Percentiles rank a stretch among this genome's conserved stretches.
Evolutionary conservation across 1,140 invertebrate species (phyloP).

Genomic region (Eurosta solidaginis): DNA sequence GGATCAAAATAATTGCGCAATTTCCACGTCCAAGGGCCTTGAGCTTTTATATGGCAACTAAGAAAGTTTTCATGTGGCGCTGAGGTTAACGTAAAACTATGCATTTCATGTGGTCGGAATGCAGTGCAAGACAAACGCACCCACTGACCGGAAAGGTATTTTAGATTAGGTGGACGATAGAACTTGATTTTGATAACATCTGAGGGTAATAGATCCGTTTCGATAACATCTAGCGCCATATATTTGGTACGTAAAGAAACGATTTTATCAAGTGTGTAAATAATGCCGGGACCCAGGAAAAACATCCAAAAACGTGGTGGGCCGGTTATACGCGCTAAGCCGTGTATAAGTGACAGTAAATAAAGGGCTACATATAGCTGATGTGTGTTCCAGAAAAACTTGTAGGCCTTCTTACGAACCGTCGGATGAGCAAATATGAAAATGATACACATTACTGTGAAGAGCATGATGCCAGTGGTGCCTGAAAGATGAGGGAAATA

Average conservation of each 20-base stretch:
- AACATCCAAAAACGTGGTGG: constrained; percentile 95
- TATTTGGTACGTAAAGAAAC: constrained; percentile 90
- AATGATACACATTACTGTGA: constrained; percentile 92
- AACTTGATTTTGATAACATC: constrained; percentile 93
- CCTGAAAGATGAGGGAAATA: constrained; percentile 65
- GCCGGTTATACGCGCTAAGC: constrained; percentile 90
- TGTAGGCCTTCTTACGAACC: constrained; percentile 91
- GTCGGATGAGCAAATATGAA: constrained; percentile 96
- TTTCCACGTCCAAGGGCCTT: constrained; percentile 99
- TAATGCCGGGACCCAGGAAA: constrained; percentile 89
- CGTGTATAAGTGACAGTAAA: constrained; percentile 88
- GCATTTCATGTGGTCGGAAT: constrained; percentile 91
- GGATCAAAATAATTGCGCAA: constrained; percentile 96
- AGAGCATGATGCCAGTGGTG: constrained; percentile 91
- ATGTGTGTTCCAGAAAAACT: constrained; percentile 98
- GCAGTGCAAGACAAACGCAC: constrained; percentile 91
- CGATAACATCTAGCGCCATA: constrained; percentile 91
- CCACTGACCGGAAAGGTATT: constrained; percentile 90
- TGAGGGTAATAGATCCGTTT: constrained; percentile 94
- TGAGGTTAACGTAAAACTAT: constrained; percentile 97
- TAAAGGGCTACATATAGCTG: constrained; percentile 91
- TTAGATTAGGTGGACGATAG: constrained; percentile 93
- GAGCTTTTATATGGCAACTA: constrained; percentile 97
- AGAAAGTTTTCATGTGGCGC: constrained; percentile 97
- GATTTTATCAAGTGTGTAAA: constrained; percentile 91